Percentiles rank a stretch among this genome's conserved stretches.
These are phyloP conservation scores for Pemphigus obesinymphae DNA, from an alignment of 1,140 invertebrate species.

Conservation along the genomic window DNA sequence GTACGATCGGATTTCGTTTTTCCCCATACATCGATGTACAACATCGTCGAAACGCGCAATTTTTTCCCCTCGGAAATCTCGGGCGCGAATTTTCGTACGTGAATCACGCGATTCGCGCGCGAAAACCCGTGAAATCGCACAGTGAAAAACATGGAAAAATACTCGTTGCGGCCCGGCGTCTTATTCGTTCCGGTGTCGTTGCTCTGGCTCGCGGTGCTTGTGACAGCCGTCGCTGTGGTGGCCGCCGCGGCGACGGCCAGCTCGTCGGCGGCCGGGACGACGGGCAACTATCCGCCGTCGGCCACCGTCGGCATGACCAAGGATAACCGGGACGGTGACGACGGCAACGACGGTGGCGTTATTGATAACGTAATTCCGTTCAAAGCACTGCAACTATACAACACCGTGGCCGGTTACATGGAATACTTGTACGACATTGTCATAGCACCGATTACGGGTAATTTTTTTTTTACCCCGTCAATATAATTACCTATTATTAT, in stretches of 20 bases:
- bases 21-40: too few species aligned
- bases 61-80: too few species aligned
- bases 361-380: not conserved
- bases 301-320: not conserved
- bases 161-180: not conserved
- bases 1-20: too few species aligned
- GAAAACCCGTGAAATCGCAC: too few species aligned
- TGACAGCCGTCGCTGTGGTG: not conserved
- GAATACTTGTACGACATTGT: slow-evolving; percentile 16
- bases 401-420: not conserved
- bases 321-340: not conserved
- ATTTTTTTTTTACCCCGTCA: too few species aligned
- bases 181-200: too few species aligned
- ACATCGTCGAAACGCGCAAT: too few species aligned
- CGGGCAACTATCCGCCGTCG: not conserved
- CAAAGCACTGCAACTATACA: slow-evolving; percentile 13
- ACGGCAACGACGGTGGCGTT: not conserved
- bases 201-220: not conserved
- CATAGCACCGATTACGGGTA: slow-evolving; percentile 9
- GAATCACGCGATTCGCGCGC: too few species aligned
- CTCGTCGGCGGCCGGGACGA: not conserved
- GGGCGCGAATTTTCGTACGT: too few species aligned
- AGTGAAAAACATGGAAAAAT: not conserved
- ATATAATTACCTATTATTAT: too few species aligned
- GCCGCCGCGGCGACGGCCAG: not conserved